These are phyloP conservation scores for Corythornis madagascariensis DNA, from an alignment of 2,113 vertebrate species.

Conservation along the genomic window DNA sequence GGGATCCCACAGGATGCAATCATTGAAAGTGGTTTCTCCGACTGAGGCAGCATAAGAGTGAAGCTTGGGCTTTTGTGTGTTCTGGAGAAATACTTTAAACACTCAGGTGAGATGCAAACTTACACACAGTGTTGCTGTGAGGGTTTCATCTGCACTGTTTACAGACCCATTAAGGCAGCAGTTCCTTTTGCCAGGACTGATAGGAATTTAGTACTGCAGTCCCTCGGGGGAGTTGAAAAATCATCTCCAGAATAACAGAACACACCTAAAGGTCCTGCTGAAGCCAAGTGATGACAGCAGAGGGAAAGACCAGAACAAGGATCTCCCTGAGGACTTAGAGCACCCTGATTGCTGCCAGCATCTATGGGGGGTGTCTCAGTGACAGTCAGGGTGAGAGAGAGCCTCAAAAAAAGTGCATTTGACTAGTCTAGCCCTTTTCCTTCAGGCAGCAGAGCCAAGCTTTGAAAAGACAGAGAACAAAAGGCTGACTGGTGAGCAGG, in stretches of 20 bases:
- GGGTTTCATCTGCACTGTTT: not conserved
- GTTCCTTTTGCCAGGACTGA: not conserved
- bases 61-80: not conserved
- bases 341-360: slow-evolving; percentile 45
- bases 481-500: slow-evolving; percentile 36
- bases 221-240: not conserved
- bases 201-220: not conserved
- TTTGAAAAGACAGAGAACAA: slow-evolving; percentile 63
- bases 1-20: not conserved
- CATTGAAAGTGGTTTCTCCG: not conserved
- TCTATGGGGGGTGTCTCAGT: slow-evolving; percentile 16
- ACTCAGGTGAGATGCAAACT: not conserved
- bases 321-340: slow-evolving; percentile 44
- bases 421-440: slow-evolving; percentile 40
- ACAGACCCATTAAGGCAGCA: not conserved
- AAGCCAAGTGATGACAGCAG: not conserved
- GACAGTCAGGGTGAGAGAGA: not conserved
- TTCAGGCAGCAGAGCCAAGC: slow-evolving; percentile 38
- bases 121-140: not conserved
- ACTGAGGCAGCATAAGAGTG: not conserved
- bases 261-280: slow-evolving; percentile 37
- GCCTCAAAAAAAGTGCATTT: not conserved
- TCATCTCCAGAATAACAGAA: slow-evolving; percentile 22
- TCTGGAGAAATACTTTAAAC: not conserved
- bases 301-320: not conserved